phyloP scores from a whole-genome alignment of 1,140 invertebrate species.

The Trichomalopsis sarcophagae region DNA sequence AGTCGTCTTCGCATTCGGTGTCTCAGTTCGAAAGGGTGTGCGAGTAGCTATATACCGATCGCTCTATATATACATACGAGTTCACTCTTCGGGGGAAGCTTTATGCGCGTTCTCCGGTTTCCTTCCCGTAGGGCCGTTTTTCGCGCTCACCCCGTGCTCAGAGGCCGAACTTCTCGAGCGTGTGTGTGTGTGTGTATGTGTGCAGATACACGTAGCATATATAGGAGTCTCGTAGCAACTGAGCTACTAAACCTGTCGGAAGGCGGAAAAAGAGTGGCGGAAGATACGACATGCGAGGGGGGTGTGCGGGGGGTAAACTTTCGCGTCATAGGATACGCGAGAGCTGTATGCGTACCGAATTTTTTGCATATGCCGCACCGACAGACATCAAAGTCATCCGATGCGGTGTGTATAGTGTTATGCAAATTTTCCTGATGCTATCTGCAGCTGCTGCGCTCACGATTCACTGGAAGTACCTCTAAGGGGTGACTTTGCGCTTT shows the following conservation, averaged over 20 bases:
- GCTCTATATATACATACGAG: not conserved
- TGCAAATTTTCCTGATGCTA: not conserved
- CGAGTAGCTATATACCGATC: not conserved
- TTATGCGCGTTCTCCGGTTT: constrained; percentile 37
- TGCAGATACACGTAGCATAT: too few relatives aligned
- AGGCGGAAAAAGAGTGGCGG: not conserved
- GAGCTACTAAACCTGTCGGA: not conserved
- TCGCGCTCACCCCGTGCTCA: not conserved
- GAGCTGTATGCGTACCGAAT: not conserved
- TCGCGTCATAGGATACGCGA: not conserved
- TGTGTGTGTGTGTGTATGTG: too few relatives aligned
- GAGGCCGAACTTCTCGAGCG: not conserved
- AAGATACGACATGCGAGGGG: not conserved
- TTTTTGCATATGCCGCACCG: not conserved
- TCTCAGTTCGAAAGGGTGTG: not conserved
- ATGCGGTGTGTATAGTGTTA: not conserved
- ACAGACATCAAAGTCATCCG: not conserved
- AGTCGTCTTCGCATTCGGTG: too few relatives aligned
- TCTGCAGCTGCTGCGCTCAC: too few relatives aligned
- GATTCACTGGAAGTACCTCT: not conserved
- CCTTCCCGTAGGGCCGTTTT: not conserved
- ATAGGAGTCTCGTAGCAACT: not conserved
- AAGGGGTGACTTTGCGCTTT: too few relatives aligned
- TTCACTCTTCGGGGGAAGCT: not conserved
- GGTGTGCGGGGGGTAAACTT: not conserved